These are phyloP conservation scores for Lasioglossum lativentre DNA, from an alignment of 2,888 invertebrate genomes.

Conservation along the genomic window DNA sequence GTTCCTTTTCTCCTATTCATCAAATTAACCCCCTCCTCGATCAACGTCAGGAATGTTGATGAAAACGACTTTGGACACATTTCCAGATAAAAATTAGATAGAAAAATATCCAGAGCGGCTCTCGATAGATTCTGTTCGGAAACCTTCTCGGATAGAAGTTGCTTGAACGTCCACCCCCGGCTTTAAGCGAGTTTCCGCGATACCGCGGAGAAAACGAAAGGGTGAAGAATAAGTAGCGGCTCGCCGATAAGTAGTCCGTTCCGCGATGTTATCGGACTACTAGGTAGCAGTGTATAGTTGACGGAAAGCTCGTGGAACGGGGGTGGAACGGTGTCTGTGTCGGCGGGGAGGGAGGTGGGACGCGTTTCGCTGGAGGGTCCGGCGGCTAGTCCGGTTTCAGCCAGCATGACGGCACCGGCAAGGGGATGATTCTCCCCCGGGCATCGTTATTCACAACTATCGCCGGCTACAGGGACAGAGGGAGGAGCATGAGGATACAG, in stretches of 20 bases:
- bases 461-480: conserved; percentile 57
- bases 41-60: background rate
- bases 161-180: conserved; percentile 8
- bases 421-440: conserved; percentile 70
- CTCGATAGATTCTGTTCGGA: conserved; percentile 1
- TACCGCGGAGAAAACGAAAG: conserved; percentile 22
- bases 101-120: background rate
- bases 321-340: conserved; percentile 15
- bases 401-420: conserved; percentile 56
- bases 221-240: conserved; percentile 28
- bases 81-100: background rate
- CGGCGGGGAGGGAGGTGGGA: background rate
- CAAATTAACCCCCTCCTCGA: background rate
- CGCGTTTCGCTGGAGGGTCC: conserved; percentile 55
- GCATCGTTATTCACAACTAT: conserved; percentile 79
- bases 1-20: background rate
- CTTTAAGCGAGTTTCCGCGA: conserved; percentile 2
- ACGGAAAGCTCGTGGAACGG: conserved; percentile 52
- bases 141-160: conserved; percentile 33
- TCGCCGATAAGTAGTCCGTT: conserved; percentile 40
- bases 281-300: background rate
- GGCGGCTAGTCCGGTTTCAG: conserved; percentile 53
- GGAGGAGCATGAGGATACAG: conserved; percentile 63
- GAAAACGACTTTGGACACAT: background rate
- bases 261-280: conserved; percentile 21